These are phyloP conservation scores for Mastigias papua DNA, from an alignment of 30 jellyfish, hydroid and myxozoan species.

Conservation along the genomic window DNA sequence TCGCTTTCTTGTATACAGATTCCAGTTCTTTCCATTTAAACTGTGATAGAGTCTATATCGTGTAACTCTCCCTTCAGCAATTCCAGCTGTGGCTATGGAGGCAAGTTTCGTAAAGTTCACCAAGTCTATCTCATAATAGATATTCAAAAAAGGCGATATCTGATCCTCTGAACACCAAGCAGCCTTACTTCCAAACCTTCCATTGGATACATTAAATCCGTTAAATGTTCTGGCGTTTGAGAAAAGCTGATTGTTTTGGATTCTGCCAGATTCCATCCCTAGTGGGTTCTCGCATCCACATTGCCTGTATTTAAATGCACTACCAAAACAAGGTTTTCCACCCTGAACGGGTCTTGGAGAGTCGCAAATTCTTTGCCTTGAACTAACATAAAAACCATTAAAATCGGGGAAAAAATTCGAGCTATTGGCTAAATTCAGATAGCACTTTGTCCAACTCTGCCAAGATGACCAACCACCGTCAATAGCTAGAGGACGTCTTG, in stretches of 20 bases:
- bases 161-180: constrained; percentile 80
- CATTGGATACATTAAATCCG: constrained; percentile 34
- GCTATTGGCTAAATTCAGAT: constrained; percentile 39
- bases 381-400: constrained; percentile 59
- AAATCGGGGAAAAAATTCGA: constrained; percentile 32
- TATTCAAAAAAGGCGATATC: constrained; percentile 24
- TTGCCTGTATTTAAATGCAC: constrained; percentile 49
- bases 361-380: constrained; percentile 58
- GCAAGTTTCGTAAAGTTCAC: constrained; percentile 42
- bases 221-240: constrained; percentile 19
- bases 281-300: constrained; percentile 78
- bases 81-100: constrained; percentile 72
- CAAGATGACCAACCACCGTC: constrained; percentile 89
- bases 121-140: constrained; percentile 56
- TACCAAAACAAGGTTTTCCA: constrained; percentile 75
- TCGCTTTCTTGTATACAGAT: constrained; percentile 15
- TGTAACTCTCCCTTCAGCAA: constrained; percentile 57
- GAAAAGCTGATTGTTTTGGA: constrained; percentile 52
- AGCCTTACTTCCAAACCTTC: constrained; percentile 40
- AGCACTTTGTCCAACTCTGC: constrained; percentile 73
- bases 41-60: constrained; percentile 61
- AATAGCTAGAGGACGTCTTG: constrained; percentile 72
- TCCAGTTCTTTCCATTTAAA: constrained; percentile 55
- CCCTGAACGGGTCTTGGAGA: constrained; percentile 77
- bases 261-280: constrained; percentile 76